These are phyloP conservation scores for Tortricodes alternella DNA, from an alignment of 2,888 invertebrate genomes.

Conservation along the genomic window DNA sequence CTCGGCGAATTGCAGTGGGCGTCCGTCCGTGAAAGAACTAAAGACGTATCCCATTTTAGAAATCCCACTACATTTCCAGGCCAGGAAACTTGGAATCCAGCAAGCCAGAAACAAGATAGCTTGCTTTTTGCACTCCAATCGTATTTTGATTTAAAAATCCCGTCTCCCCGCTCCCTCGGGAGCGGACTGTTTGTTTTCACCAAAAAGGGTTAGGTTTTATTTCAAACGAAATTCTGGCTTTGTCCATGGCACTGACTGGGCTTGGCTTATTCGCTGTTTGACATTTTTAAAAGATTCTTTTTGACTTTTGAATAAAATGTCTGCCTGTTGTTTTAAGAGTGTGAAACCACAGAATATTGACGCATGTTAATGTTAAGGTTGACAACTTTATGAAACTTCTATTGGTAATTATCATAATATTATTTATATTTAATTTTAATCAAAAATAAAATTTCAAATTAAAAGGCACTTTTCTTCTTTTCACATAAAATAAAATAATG, in stretches of 20 bases:
- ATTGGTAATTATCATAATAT: no score
- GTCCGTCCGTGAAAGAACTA: constrained; percentile 22
- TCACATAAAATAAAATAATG: no score
- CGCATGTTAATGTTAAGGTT: no score
- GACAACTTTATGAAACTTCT: no score
- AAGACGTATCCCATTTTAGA: constrained; percentile 25
- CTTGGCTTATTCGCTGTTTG: neutral
- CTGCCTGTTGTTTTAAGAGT: no score
- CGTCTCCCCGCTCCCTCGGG: constrained; percentile 17
- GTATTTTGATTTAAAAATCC: constrained; percentile 32
- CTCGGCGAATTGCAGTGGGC: constrained; percentile 5
- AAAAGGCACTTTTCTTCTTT: no score
- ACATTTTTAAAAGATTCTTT: neutral
- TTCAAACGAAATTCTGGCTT: constrained; percentile 17
- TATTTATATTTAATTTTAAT: no score
- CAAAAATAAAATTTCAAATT: no score
- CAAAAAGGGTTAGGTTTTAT: constrained; percentile 25
- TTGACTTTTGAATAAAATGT: neutral
- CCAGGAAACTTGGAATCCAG: constrained; percentile 26
- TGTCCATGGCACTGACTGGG: constrained; percentile 8
- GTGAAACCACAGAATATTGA: neutral
- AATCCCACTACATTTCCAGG: constrained; percentile 28
- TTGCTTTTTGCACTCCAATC: constrained; percentile 29
- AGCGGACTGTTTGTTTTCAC: constrained; percentile 18
- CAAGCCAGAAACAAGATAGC: constrained; percentile 30